phyloP scores from a whole-genome alignment of 2,797 vertebrate genomes.

The Pantherophis alleghaniensis region DNA sequence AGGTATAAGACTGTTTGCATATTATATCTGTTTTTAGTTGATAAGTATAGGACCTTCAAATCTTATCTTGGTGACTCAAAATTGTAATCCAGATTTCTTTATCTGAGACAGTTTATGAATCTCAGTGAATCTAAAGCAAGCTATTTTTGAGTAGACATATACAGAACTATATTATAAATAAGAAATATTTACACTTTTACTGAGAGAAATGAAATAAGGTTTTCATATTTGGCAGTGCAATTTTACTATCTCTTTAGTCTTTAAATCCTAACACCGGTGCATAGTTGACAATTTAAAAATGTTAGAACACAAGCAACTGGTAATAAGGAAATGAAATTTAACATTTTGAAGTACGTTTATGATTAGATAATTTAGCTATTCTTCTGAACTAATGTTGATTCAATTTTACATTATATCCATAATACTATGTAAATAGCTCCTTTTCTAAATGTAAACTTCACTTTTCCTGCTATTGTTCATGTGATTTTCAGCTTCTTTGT shows the following conservation, averaged over 20 bases:
- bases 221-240: not conserved
- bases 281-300: not conserved
- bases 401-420: not conserved
- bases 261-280: not conserved
- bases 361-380: not conserved
- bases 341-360: not conserved
- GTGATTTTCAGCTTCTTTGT: not conserved
- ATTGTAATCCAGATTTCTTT: not conserved
- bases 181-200: not conserved
- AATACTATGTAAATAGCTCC: not conserved
- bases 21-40: not conserved
- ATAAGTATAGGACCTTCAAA: not conserved
- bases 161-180: not conserved
- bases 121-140: not conserved
- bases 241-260: not conserved
- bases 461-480: not conserved
- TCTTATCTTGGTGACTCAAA: not conserved
- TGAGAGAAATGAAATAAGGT: not conserved
- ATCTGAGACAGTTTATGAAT: not conserved
- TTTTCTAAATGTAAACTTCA: not conserved
- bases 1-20: slow-evolving; percentile 59
- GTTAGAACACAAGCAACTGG: not conserved
- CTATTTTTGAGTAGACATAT: not conserved
- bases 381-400: not conserved
- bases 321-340: not conserved